phyloP scores from a whole-genome alignment of 2,113 vertebrate genomes.

The Arizona elegans region DNA sequence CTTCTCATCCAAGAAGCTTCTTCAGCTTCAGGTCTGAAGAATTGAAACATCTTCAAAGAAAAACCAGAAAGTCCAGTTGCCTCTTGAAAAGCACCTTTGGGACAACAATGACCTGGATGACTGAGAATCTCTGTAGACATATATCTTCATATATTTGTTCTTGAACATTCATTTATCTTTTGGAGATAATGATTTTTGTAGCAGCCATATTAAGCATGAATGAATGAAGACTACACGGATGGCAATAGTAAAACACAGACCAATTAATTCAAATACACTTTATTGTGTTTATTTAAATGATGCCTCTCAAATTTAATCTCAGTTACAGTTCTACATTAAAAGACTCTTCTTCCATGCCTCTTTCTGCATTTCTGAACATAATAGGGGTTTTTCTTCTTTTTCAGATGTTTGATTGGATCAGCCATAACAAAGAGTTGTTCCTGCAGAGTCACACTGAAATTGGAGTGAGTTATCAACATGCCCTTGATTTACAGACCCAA shows the following conservation, averaged over 20 bases:
- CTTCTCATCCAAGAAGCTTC: no score
- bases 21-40: no score
- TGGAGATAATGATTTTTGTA: not conserved
- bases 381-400: not conserved
- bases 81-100: no score
- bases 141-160: not conserved
- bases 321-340: not conserved
- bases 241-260: not conserved
- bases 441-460: conserved; percentile 98
- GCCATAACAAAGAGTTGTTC: conserved; percentile 97
- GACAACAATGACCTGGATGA: no score
- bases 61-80: no score
- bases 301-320: not conserved
- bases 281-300: not conserved
- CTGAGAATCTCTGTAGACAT: no score
- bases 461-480: conserved; percentile 91
- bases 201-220: not conserved
- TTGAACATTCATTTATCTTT: not conserved
- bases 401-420: conserved; percentile 99
- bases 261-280: not conserved
- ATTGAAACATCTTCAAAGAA: no score
- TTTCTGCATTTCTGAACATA: conserved; percentile 17
- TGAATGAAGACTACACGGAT: not conserved
- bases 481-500: conserved; percentile 94
- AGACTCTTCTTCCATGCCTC: not conserved